phyloP scores from a whole-genome alignment of 2,888 invertebrate species.

The Mythimna pallens region DNA sequence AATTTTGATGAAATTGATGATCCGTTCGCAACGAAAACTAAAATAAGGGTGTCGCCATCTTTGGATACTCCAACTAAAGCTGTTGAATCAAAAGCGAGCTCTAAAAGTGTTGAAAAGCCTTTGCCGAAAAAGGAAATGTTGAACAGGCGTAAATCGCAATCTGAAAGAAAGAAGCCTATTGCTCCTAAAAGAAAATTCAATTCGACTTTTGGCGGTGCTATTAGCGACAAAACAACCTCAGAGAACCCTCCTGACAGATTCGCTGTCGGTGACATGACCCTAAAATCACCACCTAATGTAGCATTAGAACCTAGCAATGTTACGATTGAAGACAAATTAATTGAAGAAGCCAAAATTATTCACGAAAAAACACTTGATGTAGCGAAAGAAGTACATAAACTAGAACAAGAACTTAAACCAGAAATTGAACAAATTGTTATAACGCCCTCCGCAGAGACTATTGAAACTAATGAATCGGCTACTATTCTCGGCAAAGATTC shows the following conservation, averaged over 20 bases:
- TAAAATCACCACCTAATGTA: conserved; percentile 21
- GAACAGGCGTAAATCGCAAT: conserved; percentile 77
- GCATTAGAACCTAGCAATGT: conserved; percentile 38
- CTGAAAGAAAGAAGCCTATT: conserved; percentile 69
- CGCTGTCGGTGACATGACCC: conserved; percentile 24
- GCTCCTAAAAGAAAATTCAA: conserved; percentile 72
- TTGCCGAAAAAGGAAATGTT: conserved; percentile 60
- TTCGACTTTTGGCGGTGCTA: conserved; percentile 63
- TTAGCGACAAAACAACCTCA: conserved; percentile 20
- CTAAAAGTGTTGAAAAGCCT: conserved; percentile 48
- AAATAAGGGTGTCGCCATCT: conserved; percentile 79
- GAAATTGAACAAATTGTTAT: conserved; percentile 28
- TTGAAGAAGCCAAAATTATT: conserved; percentile 12
- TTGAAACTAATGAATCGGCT: conserved; percentile 23
- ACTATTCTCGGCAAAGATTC: conserved; percentile 48
- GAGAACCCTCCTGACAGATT: conserved; percentile 31
- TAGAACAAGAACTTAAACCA: conserved; percentile 33
- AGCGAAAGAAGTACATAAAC: conserved; percentile 30
- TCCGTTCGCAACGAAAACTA: conserved; percentile 84
- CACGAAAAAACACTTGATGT: conserved; percentile 25
- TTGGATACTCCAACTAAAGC: conserved; percentile 63
- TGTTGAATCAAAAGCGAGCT: conserved; percentile 35
- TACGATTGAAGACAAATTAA: conserved; percentile 39
- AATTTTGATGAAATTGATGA: conserved; percentile 85
- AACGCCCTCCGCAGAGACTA: conserved; percentile 16